These are phyloP conservation scores for Atractosteus spatula DNA, from an alignment of 2,113 vertebrate genomes.

Conservation along the genomic window DNA sequence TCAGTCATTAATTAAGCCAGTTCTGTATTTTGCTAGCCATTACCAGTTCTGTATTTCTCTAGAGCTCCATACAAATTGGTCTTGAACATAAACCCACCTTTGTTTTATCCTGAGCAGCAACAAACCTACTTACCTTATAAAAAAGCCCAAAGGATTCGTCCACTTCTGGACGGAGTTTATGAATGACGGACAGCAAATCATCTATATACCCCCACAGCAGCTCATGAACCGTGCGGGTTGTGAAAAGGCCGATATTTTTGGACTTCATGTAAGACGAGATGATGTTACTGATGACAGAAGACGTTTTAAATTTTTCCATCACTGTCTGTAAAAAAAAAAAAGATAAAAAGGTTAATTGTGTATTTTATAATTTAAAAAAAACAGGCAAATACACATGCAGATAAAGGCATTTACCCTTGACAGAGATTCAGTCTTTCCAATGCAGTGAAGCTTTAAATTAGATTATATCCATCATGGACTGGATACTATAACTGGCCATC, in stretches of 20 bases:
- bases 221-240: constrained; percentile 66
- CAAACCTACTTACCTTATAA: constrained; percentile 69
- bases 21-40: not conserved
- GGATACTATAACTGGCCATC: too few relatives aligned
- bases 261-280: constrained; percentile 56
- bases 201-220: constrained; percentile 93
- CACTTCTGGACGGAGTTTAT: constrained; percentile 26
- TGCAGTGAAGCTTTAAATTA: too few relatives aligned
- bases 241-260: constrained; percentile 67
- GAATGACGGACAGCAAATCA: constrained; percentile 63
- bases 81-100: too few relatives aligned
- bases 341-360: not conserved
- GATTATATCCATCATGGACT: too few relatives aligned
- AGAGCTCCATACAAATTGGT: not conserved
- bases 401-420: too few relatives aligned
- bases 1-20: not conserved
- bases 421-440: too few relatives aligned
- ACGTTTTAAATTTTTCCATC: constrained; percentile 65
- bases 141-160: constrained; percentile 83
- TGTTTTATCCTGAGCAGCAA: too few relatives aligned
- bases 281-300: accelerated
- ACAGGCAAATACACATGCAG: too few relatives aligned
- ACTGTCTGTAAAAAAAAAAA: constrained; percentile 61
- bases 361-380: not conserved
- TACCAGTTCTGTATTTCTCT: not conserved